Percentiles rank a stretch among this genome's conserved stretches.
These are phyloP conservation scores for Pterobdella sp. DNA, from an alignment of 2,888 invertebrate genomes.

Conservation along the genomic window DNA sequence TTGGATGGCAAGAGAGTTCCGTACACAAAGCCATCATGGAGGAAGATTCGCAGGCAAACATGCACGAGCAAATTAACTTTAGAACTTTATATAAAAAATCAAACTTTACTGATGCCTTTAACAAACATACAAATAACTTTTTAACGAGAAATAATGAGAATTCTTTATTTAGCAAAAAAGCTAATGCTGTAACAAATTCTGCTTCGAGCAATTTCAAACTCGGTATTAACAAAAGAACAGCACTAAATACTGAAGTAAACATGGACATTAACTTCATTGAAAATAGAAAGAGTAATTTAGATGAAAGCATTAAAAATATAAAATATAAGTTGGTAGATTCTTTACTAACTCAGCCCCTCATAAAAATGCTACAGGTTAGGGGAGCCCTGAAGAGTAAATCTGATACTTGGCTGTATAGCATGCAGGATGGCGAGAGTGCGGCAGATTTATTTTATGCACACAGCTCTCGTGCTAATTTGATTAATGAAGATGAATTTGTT, in stretches of 20 bases:
- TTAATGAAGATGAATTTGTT: neutral
- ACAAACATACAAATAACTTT: too few relatives aligned
- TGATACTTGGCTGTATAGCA: neutral
- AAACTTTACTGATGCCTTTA: too few relatives aligned
- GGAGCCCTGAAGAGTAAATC: neutral
- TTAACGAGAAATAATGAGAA: neutral
- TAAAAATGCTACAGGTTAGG: slow-evolving; percentile 6
- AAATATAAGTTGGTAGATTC: neutral
- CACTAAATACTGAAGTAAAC: neutral
- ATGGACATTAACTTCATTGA: neutral
- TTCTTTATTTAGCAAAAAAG: neutral
- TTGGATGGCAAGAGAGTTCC: too few relatives aligned
- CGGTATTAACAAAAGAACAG: neutral
- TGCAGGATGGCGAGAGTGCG: neutral
- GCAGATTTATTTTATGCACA: neutral
- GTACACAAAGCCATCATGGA: too few relatives aligned
- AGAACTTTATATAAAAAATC: too few relatives aligned
- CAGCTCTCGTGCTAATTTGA: too few relatives aligned
- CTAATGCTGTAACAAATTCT: neutral
- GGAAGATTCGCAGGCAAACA: too few relatives aligned
- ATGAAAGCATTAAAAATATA: neutral
- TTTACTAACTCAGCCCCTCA: neutral
- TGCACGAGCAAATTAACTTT: too few relatives aligned
- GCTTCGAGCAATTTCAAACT: neutral
- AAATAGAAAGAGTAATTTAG: neutral